Evolutionary conservation across 2,113 vertebrate genomes (phyloP).

Genomic region (Lichenostomus cassidix): DNA sequence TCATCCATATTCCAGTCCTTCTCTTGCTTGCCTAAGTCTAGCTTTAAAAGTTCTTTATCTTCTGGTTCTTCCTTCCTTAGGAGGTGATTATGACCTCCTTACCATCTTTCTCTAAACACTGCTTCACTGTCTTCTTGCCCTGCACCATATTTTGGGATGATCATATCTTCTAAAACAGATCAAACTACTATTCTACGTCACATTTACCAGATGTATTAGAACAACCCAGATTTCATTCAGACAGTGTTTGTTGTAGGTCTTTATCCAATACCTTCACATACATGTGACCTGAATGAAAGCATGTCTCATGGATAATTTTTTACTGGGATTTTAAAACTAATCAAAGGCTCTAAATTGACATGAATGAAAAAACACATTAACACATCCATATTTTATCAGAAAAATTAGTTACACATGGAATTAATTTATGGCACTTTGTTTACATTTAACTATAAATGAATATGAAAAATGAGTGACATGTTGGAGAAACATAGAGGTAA

Average conservation of each 20-base stretch:
- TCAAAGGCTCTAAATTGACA: conserved; percentile 9
- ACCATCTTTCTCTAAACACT: neutral
- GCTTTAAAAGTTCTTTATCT: neutral
- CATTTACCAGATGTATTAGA: neutral
- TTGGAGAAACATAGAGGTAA: neutral
- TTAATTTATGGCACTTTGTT: conserved; percentile 43
- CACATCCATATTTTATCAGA: neutral
- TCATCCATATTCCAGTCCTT: neutral
- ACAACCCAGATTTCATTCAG: neutral
- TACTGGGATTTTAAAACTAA: neutral
- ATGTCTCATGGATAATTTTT: neutral
- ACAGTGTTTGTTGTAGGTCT: neutral
- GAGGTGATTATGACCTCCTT: neutral
- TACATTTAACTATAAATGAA: conserved; percentile 7
- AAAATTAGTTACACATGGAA: neutral
- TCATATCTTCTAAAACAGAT: neutral
- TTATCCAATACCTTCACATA: neutral
- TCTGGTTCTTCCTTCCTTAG: neutral
- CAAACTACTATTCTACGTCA: neutral
- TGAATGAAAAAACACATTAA: neutral
- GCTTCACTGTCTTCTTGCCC: neutral
- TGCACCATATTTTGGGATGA: neutral
- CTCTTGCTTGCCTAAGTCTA: neutral
- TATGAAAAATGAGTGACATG: conserved; percentile 4
- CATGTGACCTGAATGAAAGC: neutral